phyloP scores from a whole-genome alignment of 2,888 invertebrate species.

The Lasioglossum marginatum region DNA sequence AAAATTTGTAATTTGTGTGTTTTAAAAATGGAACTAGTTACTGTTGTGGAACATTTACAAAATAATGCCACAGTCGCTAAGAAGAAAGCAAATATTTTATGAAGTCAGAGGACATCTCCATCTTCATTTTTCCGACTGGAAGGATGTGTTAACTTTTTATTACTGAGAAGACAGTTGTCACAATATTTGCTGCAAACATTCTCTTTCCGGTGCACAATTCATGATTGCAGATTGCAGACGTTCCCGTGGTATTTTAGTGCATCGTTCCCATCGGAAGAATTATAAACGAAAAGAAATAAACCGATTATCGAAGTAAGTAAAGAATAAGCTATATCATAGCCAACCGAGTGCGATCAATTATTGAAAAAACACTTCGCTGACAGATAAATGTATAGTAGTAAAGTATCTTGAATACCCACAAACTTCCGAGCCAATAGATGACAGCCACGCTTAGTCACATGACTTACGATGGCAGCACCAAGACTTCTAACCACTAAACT shows the following conservation, averaged over 20 bases:
- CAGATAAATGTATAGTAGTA: not conserved
- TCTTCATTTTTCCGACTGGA: not conserved
- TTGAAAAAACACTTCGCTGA: not conserved
- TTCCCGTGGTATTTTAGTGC: not conserved
- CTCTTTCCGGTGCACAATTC: not conserved
- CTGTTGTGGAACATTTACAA: not conserved
- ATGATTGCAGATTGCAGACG: not conserved
- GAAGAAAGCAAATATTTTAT: not conserved
- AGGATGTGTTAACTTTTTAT: not conserved
- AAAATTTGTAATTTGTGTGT: not conserved
- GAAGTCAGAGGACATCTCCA: not conserved
- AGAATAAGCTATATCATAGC: not conserved
- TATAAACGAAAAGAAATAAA: not conserved
- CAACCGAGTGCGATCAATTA: not conserved
- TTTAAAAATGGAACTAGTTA: not conserved
- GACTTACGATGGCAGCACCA: not conserved
- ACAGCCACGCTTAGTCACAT: conserved; percentile 11
- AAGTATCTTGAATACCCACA: not conserved
- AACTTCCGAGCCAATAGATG: not conserved
- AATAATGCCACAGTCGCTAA: not conserved
- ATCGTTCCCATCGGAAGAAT: not conserved
- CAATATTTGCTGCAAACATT: not conserved
- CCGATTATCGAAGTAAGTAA: not conserved
- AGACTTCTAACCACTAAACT: conserved; percentile 7
- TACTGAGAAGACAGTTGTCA: not conserved